These are phyloP conservation scores for Cotesia vestalis DNA, from an alignment of 1,140 invertebrate species.

Conservation along the genomic window DNA sequence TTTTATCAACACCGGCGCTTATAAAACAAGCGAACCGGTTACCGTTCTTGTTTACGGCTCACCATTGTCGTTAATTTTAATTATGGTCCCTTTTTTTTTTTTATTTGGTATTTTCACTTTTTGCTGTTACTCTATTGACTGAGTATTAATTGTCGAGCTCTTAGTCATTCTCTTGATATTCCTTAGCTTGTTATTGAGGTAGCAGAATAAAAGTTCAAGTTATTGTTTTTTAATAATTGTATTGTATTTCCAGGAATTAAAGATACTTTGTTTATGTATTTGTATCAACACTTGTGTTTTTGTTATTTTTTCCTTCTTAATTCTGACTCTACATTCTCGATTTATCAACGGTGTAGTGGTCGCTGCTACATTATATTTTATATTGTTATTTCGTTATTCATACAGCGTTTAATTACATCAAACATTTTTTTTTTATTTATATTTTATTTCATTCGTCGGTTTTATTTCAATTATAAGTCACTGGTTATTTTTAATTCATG, in stretches of 20 bases:
- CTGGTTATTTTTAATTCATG: too few species aligned
- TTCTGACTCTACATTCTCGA: neutral
- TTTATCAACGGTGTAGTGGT: neutral
- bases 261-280: neutral
- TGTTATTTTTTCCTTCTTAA: neutral
- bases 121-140: too few species aligned
- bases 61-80: neutral
- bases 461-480: too few species aligned
- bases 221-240: neutral
- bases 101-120: neutral
- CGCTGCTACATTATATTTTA: neutral
- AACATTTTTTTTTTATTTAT: neutral
- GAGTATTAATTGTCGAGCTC: neutral
- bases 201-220: neutral
- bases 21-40: neutral
- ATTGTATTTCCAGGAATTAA: slow-evolving; percentile 14
- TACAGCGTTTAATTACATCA: neutral
- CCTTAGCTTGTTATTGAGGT: slow-evolving; percentile 18
- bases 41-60: neutral
- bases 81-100: neutral
- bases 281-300: slow-evolving; percentile 9
- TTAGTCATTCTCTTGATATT: neutral
- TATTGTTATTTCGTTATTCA: neutral
- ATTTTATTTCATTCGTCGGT: too few species aligned
- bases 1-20: neutral